Evolutionary conservation across 2,888 invertebrate genomes (phyloP).

Genomic region (Anthophora plumipes): DNA sequence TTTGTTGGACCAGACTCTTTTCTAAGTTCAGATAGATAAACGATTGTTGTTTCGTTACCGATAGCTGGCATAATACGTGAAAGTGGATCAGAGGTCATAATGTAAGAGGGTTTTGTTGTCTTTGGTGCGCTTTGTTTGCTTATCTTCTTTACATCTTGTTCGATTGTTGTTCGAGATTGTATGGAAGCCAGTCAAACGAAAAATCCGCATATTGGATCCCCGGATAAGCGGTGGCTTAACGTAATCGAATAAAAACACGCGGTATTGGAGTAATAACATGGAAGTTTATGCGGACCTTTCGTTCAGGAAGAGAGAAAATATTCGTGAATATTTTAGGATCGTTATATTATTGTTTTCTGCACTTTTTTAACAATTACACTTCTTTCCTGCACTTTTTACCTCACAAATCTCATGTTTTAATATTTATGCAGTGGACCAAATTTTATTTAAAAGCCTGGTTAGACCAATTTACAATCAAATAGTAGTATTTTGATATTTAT

Average conservation of each 20-base stretch:
- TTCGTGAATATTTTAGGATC: not conserved
- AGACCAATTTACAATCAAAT: too few species aligned
- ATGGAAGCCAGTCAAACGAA: conserved; percentile 3
- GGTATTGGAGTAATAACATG: not conserved
- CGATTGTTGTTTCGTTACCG: too few species aligned
- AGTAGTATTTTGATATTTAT: too few species aligned
- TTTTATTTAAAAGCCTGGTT: too few species aligned
- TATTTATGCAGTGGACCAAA: too few species aligned
- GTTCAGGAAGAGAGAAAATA: not conserved
- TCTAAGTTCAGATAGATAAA: not conserved
- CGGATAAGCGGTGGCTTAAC: conserved; percentile 20
- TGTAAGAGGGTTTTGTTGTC: not conserved
- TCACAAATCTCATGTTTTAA: not conserved
- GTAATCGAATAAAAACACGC: conserved; percentile 42
- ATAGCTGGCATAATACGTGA: not conserved
- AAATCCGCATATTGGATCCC: conserved; percentile 31
- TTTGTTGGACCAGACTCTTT: not conserved
- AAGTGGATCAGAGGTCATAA: not conserved
- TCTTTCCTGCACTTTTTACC: not conserved
- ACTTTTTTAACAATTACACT: not conserved
- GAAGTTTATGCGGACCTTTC: not conserved
- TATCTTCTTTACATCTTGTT: conserved; percentile 7
- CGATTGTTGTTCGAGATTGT: conserved; percentile 5
- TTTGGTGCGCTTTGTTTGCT: not conserved
- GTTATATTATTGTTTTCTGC: not conserved